A percentile compares a stretch with the other conserved stretches of the same genome.
phyloP scores from a whole-genome alignment of 2,888 invertebrate genomes.

The Prosapia bicincta region DNA sequence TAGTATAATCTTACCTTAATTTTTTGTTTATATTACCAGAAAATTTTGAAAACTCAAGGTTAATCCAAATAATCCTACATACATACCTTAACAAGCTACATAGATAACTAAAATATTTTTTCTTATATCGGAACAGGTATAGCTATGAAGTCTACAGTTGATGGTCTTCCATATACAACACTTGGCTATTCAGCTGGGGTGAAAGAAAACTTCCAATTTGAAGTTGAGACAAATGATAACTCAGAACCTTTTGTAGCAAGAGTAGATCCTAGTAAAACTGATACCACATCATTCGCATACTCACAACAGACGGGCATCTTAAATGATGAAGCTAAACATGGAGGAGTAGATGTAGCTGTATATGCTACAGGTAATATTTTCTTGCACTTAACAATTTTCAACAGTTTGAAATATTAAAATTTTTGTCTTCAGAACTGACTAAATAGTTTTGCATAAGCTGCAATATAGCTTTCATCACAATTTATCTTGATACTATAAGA shows the following conservation, averaged over 20 bases:
- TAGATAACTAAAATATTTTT: no score
- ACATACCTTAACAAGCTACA: no score
- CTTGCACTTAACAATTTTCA: no score
- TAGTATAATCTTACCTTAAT: no score
- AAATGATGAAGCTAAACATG: slow-evolving; percentile 36
- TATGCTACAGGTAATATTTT: slow-evolving; percentile 65
- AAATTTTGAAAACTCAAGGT: no score
- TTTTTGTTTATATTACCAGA: no score
- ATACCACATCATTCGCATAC: slow-evolving; percentile 63
- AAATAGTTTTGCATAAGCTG: no score
- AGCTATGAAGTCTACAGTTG: slow-evolving; percentile 58
- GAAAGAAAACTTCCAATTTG: slow-evolving; percentile 60
- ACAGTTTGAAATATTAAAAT: no score
- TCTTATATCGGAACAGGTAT: slow-evolving; percentile 57
- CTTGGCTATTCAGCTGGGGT: slow-evolving; percentile 76
- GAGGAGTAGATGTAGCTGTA: slow-evolving; percentile 40
- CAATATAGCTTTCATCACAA: no score
- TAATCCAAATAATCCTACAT: no score
- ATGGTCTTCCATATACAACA: slow-evolving; percentile 69
- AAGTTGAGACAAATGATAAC: slow-evolving; percentile 31
- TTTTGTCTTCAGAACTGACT: no score
- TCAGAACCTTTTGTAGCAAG: slow-evolving; percentile 46
- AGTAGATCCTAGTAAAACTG: slow-evolving; percentile 56
- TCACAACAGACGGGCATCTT: slow-evolving; percentile 51
- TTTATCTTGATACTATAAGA: no score